Base-by-base conservation (phyloP, 2,797 vertebrate genomes). In the Benthosema pterotum region DNA sequence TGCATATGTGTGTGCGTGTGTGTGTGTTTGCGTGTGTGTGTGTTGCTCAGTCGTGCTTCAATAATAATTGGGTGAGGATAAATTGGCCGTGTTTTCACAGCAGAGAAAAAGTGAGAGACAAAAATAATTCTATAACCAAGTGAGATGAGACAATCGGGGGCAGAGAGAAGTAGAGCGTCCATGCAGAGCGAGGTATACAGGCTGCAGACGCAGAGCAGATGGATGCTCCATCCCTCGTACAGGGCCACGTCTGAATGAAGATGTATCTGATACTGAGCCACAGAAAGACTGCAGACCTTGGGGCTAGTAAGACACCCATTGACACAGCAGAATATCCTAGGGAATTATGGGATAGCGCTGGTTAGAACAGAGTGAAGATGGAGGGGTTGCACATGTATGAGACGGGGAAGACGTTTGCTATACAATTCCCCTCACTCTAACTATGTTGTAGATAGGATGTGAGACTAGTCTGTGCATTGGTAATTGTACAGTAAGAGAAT, bases 51-150 rank as follows among this genome's bases (percentile, higher is more conserved):
- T 70, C 84, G 83, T 80, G 80, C 89, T 89, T 92, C 86, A 77
- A 84, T 91, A 88, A 88, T 90, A 90, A 92, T 88, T 89, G 87
- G 82, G 84, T 87, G 89, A 75, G 81, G 82, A 90, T 89, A 91
- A 92, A 92, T 92, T 87, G 86, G 87, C 83, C 89, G 77, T 87
- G 83, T 82, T 84, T 92, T 84, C 77, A 66, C 71, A 84, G 76
- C 80, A 77, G 65, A 67, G 78, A 63, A 63, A 61, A 43, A 54
- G 5, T 32, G 32, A 83, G 78, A 87, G 75, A 75, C 65, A 67
- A 6, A 72, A 54, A 82, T 78, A 77, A 80, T 86, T 83, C 83
- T 84, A 82, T 89, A 83, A 83, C 64, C 68, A 62, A 42, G 16
- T 43, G 42, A 57, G 56, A 57, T 57, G 55, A 11, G 14, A 38